A percentile compares a stretch with the other conserved stretches of the same genome.
Evolutionary conservation across 2,113 vertebrate species (phyloP).

Genomic region (Himantopus leucocephalus): DNA sequence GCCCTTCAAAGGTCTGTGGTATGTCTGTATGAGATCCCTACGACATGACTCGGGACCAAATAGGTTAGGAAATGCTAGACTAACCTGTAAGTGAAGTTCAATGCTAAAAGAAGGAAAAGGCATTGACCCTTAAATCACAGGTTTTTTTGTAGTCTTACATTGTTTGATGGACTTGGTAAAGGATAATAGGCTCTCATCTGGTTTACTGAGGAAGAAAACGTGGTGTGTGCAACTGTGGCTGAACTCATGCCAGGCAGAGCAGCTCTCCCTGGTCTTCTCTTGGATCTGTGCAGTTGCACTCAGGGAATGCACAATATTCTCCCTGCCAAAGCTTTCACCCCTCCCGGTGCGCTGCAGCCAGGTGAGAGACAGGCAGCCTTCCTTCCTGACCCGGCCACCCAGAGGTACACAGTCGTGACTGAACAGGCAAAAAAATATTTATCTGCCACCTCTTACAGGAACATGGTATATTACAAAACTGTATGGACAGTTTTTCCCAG

Average conservation of each 20-base stretch:
- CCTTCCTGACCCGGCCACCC: neutral
- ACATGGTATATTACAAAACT: accelerated
- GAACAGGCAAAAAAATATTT: neutral
- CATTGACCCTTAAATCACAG: neutral
- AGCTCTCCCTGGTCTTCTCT: neutral
- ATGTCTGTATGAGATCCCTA: neutral
- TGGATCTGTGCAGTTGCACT: neutral
- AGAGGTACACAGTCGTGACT: neutral
- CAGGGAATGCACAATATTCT: neutral
- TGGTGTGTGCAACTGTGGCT: neutral
- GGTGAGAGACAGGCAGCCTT: neutral
- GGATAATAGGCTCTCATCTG: neutral
- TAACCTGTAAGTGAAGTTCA: neutral
- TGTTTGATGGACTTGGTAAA: neutral
- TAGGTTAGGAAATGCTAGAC: neutral
- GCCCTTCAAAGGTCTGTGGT: neutral
- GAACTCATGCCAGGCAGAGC: neutral
- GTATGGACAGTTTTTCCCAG: neutral
- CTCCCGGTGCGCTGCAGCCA: accelerated
- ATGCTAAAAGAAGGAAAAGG: neutral
- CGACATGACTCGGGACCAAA: neutral
- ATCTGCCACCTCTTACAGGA: neutral
- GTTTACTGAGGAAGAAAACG: slow-evolving; percentile 23
- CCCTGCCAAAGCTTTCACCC: neutral
- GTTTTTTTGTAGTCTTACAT: neutral